Evolutionary conservation across 2,113 vertebrate species (phyloP), one percentile per base, ranked within the genome.

Genomic region (western clawed frog (Xenopus tropicalis)): DNA sequence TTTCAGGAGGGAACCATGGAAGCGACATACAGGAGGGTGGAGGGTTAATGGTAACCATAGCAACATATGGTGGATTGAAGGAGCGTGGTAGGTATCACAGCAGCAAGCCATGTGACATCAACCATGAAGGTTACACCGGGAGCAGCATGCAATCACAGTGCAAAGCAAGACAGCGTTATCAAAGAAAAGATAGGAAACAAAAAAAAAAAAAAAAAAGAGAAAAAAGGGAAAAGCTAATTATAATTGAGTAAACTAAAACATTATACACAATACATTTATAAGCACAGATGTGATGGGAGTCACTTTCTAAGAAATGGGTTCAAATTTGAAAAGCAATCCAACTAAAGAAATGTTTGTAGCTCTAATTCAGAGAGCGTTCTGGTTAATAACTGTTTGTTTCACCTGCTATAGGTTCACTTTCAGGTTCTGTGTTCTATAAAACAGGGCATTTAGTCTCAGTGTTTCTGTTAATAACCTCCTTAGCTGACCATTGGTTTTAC

Each of bases 1-100:
- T 98, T 78, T 95, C 93, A 90, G 89, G 90, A 91, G 85, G 88
- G 91, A 93, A 92, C 93, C 94, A 94, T 81, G 90, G 90, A 93
- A 93, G 91, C 91, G 85, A 93, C 87, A 86, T 86, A 87, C 90
- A 83, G 78, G 90, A 87, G 91, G 87, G 91, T 83, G 82, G 93
- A 91, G 90, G 93, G 90, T 86, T 93, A 90, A 92, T 94, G 89
- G 88, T 88, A 93, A 96, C 90, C 94, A 86, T 86, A 93, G 93
- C 85, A 91, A 90, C 89, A 91, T 89, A 87, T 83, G 86, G 89
- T 82, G 86, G 82, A 85, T 89, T 85, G 85, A 82, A 82, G 85
- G 88, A 86, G 92, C 83, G 88, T 93, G 93, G 92, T 87, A 84
- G 86, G 85, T 84, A 85, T 88, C 88, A 86, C 89, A 91, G 88